Conservation (phyloP, 2,113 vertebrate genomes). For the Ciconia boyciana region DNA sequence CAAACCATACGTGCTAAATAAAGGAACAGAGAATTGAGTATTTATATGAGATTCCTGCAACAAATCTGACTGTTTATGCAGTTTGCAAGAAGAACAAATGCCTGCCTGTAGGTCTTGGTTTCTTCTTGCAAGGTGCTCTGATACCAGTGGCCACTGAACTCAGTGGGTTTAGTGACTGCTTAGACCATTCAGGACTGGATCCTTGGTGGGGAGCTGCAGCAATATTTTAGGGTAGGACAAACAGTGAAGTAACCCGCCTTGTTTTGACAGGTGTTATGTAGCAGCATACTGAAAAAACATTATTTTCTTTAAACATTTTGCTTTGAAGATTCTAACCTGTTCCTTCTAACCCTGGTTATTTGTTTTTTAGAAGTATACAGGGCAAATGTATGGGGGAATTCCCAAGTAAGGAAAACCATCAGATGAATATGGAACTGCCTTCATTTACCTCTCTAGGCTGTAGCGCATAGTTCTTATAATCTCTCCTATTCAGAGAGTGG, state of each 20-base stretch:
- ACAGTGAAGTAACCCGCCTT: neutral
- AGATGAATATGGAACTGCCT: neutral
- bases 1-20: neutral
- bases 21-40: neutral
- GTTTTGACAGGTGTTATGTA: neutral
- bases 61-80: neutral
- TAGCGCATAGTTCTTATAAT: neutral
- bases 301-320: neutral
- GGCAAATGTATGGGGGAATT: neutral
- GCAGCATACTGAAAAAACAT: neutral
- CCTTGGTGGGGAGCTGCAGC: neutral
- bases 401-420: neutral
- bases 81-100: neutral
- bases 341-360: neutral
- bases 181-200: neutral
- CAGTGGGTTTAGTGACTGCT: neutral
- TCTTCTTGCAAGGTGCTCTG: neutral
- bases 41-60: neutral
- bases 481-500: neutral
- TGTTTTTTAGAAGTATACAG: neutral
- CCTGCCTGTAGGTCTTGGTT: neutral
- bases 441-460: neutral
- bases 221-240: neutral
- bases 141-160: neutral
- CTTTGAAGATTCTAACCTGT: neutral